Evolutionary conservation across 2,113 vertebrate genomes (phyloP).

Genomic region (Thermophis baileyi): DNA sequence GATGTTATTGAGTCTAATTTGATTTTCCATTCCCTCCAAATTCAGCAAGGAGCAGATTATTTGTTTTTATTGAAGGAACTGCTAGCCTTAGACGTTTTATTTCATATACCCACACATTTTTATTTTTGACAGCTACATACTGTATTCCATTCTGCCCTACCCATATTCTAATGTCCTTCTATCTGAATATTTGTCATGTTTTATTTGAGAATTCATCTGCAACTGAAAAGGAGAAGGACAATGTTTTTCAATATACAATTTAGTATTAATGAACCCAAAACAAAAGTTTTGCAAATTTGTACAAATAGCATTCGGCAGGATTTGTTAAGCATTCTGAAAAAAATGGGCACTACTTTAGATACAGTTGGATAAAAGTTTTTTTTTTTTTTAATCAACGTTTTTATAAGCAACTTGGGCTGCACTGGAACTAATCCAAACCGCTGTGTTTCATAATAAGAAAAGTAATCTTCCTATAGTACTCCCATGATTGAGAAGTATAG

Average conservation of each 20-base stretch:
- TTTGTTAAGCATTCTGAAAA: background rate
- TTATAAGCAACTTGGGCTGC: background rate
- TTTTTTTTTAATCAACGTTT: background rate
- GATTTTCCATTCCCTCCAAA: background rate
- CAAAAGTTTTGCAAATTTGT: conserved; percentile 3
- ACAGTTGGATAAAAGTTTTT: background rate
- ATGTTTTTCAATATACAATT: background rate
- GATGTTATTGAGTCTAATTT: conserved; percentile 39
- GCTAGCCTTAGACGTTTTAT: conserved; percentile 28
- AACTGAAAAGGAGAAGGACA: conserved; percentile 3
- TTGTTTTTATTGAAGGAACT: conserved; percentile 3
- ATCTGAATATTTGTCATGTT: conserved; percentile 4
- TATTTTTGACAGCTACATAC: conserved; percentile 39
- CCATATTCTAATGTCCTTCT: conserved; percentile 20
- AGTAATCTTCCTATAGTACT: background rate
- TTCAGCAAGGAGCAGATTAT: conserved; percentile 35
- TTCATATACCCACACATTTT: conserved; percentile 13
- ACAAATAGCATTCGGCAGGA: background rate
- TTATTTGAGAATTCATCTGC: conserved; percentile 6
- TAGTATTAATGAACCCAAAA: conserved; percentile 17
- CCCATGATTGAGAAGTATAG: background rate
- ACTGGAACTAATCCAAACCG: background rate
- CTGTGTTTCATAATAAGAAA: background rate
- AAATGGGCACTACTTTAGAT: background rate
- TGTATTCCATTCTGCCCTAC: background rate